Percentiles rank a stretch among this genome's conserved stretches.
These are phyloP conservation scores for Terrapene triunguis DNA, from an alignment of 2,113 vertebrate species.

Conservation along the genomic window DNA sequence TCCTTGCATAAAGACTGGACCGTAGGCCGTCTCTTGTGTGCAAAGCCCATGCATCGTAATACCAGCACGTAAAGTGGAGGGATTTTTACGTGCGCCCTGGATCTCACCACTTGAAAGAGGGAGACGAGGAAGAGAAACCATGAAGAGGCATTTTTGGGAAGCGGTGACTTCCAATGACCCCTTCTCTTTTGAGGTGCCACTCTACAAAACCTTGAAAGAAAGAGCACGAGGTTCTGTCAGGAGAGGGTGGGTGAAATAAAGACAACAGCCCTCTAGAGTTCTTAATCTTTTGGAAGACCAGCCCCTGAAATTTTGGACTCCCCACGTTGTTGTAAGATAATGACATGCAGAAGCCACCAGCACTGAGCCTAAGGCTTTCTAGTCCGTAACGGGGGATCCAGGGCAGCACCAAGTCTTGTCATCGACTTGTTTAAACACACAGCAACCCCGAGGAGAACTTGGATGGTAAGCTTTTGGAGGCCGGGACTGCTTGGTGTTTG, in stretches of 20 bases:
- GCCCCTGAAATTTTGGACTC: not conserved
- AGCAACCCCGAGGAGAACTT: no score
- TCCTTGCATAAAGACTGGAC: no score
- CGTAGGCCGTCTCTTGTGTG: no score
- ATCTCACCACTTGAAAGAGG: not conserved
- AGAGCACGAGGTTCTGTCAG: not conserved
- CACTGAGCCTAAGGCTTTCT: no score
- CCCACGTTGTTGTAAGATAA: not conserved
- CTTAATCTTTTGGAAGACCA: not conserved
- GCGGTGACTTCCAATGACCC: not conserved
- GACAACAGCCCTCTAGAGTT: not conserved
- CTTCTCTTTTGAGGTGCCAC: not conserved
- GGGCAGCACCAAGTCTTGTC: no score
- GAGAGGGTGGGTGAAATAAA: not conserved
- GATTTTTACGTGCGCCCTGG: no score
- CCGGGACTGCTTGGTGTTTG: not conserved
- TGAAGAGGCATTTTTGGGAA: accelerated
- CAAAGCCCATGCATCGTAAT: no score
- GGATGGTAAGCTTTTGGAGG: no score
- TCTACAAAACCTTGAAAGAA: not conserved
- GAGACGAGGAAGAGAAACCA: not conserved
- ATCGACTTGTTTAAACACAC: no score
- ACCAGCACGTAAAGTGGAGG: no score
- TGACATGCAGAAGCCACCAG: not conserved
- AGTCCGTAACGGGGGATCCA: no score